These are phyloP conservation scores for Ctenosaura bakeri DNA, from an alignment of 2,797 vertebrate species.

Conservation along the genomic window DNA sequence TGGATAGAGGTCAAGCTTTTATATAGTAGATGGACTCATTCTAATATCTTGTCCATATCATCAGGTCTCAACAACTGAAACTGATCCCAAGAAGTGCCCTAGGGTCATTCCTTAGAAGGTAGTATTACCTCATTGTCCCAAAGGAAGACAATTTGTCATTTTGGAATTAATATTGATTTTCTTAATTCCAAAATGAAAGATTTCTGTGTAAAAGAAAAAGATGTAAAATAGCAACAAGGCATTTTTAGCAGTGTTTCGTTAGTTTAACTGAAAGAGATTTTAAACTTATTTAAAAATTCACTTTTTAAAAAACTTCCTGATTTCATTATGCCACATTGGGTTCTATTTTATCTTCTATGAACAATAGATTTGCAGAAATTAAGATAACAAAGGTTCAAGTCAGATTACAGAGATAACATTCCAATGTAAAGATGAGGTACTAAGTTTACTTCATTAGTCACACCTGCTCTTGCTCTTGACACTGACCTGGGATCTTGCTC, in stretches of 20 bases:
- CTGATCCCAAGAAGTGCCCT: not conserved
- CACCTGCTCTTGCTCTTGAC: not conserved
- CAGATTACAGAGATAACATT: not conserved
- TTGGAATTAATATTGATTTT: not conserved
- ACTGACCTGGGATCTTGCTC: not conserved
- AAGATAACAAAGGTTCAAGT: constrained; percentile 21
- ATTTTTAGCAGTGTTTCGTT: not conserved
- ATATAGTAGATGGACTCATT: too few relatives aligned
- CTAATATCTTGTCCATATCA: too few relatives aligned
- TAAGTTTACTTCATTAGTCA: not conserved
- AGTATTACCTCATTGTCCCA: not conserved
- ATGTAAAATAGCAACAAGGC: not conserved
- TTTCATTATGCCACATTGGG: not conserved
- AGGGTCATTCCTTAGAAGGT: not conserved
- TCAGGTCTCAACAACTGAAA: too few relatives aligned
- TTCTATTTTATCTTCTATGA: not conserved
- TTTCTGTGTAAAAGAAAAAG: too few relatives aligned
- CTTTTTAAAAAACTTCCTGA: not conserved
- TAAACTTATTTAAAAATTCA: not conserved
- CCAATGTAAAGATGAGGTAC: constrained; percentile 16
- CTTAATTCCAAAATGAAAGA: not conserved
- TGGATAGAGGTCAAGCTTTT: too few relatives aligned
- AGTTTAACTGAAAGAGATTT: constrained; percentile 15
- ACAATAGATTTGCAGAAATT: not conserved
- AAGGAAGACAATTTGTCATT: not conserved